Evolutionary conservation across 2,888 invertebrate genomes (phyloP).

Genomic region (Agonum fuliginosum): DNA sequence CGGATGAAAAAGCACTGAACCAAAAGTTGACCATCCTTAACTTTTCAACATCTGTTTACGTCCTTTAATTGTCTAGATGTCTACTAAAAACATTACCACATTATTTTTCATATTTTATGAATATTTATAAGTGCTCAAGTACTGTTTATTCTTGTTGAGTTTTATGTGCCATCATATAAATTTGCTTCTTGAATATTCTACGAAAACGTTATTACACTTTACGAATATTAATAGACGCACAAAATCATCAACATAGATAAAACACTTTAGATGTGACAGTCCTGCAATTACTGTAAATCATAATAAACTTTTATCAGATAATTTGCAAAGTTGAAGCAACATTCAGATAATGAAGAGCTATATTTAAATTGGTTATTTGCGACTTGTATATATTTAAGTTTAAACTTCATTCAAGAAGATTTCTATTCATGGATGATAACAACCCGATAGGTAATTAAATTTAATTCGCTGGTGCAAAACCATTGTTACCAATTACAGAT

Average conservation of each 20-base stretch:
- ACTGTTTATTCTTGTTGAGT: conserved; percentile 13
- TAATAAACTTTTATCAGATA: no score
- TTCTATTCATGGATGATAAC: neutral
- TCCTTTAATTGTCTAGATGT: conserved; percentile 21
- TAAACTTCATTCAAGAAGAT: no score
- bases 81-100: conserved; percentile 35
- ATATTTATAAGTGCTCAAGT: conserved; percentile 29
- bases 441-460: conserved; percentile 5
- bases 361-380: no score
- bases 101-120: conserved; percentile 45
- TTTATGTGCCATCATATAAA: conserved; percentile 26
- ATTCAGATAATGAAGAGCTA: no score
- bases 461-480: conserved; percentile 19
- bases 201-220: conserved; percentile 21
- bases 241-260: no score
- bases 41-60: conserved; percentile 17
- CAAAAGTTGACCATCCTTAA: no score
- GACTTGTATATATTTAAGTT: no score
- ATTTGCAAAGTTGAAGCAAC: no score
- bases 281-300: no score
- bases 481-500: neutral
- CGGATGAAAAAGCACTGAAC: no score
- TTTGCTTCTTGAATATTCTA: conserved; percentile 7
- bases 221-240: neutral
- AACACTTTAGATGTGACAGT: no score